These are phyloP conservation scores for Mycalesis mineus DNA, from an alignment of 2,888 invertebrate genomes.

Conservation along the genomic window DNA sequence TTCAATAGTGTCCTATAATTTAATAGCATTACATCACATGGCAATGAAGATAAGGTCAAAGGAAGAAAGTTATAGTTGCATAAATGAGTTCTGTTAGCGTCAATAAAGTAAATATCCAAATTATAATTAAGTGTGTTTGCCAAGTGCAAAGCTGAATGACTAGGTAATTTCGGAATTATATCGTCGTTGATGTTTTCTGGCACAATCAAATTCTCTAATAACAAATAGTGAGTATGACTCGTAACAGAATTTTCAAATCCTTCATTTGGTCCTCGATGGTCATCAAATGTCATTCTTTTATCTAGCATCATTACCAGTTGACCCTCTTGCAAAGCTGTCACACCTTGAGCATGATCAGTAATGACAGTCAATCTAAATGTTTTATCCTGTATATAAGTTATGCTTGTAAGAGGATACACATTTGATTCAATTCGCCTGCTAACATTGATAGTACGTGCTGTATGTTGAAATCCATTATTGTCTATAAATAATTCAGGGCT, in stretches of 20 bases:
- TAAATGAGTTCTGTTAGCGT: constrained; percentile 41
- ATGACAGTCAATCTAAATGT: constrained; percentile 84
- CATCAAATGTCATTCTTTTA: constrained; percentile 92
- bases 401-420: constrained; percentile 94
- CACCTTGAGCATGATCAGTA: constrained; percentile 94
- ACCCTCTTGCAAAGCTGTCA: constrained; percentile 92
- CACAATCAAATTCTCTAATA: constrained; percentile 55
- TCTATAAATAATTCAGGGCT: constrained; percentile 90
- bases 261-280: constrained; percentile 94
- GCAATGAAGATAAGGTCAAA: constrained; percentile 55
- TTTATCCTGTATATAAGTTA: constrained; percentile 89
- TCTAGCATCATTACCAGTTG: constrained; percentile 96
- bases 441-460: constrained; percentile 85
- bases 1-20: constrained; percentile 51
- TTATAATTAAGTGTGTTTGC: constrained; percentile 47
- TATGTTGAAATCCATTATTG: constrained; percentile 94
- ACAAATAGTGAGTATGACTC: constrained; percentile 51
- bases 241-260: constrained; percentile 91
- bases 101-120: constrained; percentile 53
- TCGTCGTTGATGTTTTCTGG: constrained; percentile 21
- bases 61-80: constrained; percentile 55
- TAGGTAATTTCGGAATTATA: constrained; percentile 42
- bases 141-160: constrained; percentile 50
- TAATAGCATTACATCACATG: constrained; percentile 58
- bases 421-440: constrained; percentile 93